Conservation (phyloP, 2,797 vertebrate genomes). For the Spondyliosoma cantharus region DNA sequence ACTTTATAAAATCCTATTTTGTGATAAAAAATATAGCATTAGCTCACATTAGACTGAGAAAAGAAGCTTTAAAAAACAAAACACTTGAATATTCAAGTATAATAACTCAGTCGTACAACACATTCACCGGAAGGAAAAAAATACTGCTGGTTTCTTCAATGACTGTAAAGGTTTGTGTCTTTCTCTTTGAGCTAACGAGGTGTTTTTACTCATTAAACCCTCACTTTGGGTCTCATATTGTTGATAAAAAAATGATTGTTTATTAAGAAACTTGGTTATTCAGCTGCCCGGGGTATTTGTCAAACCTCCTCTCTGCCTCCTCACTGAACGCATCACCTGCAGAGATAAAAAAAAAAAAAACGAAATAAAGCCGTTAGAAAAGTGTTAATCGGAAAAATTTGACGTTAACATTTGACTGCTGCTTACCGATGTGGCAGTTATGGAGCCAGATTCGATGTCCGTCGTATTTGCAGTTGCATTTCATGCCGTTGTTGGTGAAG, state of each 20-base stretch:
- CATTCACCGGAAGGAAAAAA: constrained; percentile 43
- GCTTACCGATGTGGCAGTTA: constrained; percentile 93
- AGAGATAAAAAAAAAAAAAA: not conserved
- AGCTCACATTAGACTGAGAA: constrained; percentile 50
- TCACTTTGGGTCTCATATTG: not conserved
- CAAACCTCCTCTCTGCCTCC: constrained; percentile 92
- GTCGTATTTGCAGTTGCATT: constrained; percentile 98
- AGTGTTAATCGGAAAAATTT: too few relatives aligned
- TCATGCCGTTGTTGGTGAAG: constrained; percentile 99
- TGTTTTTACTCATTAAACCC: not conserved
- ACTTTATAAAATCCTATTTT: constrained; percentile 37
- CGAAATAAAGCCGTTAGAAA: not conserved
- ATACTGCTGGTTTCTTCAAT: constrained; percentile 31
- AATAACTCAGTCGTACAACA: constrained; percentile 54
- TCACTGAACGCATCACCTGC: constrained; percentile 95
- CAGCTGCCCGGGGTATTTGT: constrained; percentile 95
- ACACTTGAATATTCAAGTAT: constrained; percentile 82
- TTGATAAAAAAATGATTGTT: not conserved
- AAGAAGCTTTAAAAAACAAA: constrained; percentile 21
- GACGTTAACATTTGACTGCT: not conserved
- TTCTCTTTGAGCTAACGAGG: constrained; percentile 18
- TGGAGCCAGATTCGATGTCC: constrained; percentile 98
- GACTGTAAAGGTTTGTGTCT: constrained; percentile 27
- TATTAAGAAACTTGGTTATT: constrained; percentile 92
- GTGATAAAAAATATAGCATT: constrained; percentile 45